Evolutionary conservation across 2,888 invertebrate species (phyloP).

Genomic region (Lepidonotus clava): DNA sequence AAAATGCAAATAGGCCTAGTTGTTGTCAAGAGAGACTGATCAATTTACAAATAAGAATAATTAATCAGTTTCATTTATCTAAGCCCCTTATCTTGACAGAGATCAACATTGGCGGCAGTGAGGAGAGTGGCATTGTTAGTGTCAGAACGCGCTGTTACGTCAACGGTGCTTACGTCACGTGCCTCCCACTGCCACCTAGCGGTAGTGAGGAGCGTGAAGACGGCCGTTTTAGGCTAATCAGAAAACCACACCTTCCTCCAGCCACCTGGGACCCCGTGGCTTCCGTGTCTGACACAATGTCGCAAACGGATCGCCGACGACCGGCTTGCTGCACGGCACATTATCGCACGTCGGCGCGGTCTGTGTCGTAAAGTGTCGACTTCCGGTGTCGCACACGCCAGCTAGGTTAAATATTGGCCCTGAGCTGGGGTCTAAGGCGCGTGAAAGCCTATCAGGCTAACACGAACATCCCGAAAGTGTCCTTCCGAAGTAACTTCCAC

Average conservation of each 20-base stretch:
- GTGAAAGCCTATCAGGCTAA: constrained; percentile 13
- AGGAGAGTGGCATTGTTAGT: too few species aligned
- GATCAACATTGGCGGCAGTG: too few species aligned
- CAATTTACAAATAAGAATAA: too few species aligned
- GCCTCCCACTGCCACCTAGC: background rate
- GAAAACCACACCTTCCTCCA: background rate
- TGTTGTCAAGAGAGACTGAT: too few species aligned
- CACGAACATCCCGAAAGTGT: background rate
- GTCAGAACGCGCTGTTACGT: too few species aligned
- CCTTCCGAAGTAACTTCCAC: background rate
- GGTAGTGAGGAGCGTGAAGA: background rate
- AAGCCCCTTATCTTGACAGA: too few species aligned
- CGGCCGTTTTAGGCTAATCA: constrained; percentile 3
- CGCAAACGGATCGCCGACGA: background rate
- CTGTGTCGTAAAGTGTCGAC: constrained; percentile 39
- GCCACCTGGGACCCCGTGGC: constrained; percentile 5
- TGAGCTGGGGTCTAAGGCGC: background rate
- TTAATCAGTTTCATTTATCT: too few species aligned
- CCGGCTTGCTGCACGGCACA: background rate
- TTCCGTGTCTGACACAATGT: constrained; percentile 25
- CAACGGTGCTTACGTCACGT: background rate
- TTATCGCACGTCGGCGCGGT: constrained; percentile 7
- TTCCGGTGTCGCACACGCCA: constrained; percentile 8
- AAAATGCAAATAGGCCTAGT: too few species aligned
- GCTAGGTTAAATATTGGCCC: constrained; percentile 16